A percentile compares a stretch with the other conserved stretches of the same genome.
These are phyloP conservation scores for Ispidina picta DNA, from an alignment of 2,797 vertebrate species.

Conservation along the genomic window DNA sequence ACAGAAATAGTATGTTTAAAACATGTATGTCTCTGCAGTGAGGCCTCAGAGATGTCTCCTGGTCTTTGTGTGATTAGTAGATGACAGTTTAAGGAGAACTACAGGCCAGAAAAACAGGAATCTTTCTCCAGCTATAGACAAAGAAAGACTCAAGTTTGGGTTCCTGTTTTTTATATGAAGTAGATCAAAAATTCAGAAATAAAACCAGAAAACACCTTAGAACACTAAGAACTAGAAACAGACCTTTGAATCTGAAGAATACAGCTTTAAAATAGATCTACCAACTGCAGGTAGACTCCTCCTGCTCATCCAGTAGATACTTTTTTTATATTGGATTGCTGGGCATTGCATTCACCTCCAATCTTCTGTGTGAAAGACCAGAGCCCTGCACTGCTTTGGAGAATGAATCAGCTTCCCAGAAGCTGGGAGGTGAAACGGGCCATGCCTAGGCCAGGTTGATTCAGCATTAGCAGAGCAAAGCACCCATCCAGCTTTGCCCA, in stretches of 20 bases:
- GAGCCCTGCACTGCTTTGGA: background rate
- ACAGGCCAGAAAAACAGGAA: background rate
- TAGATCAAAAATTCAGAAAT: background rate
- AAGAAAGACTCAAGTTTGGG: background rate
- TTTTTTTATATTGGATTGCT: background rate
- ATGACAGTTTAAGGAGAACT: background rate
- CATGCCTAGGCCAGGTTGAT: background rate
- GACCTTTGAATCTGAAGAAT: background rate
- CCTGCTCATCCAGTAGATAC: background rate
- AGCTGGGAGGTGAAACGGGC: background rate
- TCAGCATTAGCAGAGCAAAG: background rate
- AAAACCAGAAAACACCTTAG: background rate
- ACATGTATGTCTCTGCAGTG: background rate
- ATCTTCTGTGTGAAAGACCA: background rate
- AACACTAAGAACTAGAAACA: background rate
- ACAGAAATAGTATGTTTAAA: background rate
- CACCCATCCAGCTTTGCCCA: background rate
- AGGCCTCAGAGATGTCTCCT: background rate
- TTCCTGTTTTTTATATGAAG: background rate
- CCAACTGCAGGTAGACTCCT: background rate
- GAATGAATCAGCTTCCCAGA: slow-evolving; percentile 5
- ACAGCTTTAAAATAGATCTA: background rate
- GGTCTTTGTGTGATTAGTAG: background rate
- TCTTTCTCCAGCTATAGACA: background rate
- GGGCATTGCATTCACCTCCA: background rate